Conservation (phyloP, 1,140 invertebrate species). For the Zaprionus inermis region DNA sequence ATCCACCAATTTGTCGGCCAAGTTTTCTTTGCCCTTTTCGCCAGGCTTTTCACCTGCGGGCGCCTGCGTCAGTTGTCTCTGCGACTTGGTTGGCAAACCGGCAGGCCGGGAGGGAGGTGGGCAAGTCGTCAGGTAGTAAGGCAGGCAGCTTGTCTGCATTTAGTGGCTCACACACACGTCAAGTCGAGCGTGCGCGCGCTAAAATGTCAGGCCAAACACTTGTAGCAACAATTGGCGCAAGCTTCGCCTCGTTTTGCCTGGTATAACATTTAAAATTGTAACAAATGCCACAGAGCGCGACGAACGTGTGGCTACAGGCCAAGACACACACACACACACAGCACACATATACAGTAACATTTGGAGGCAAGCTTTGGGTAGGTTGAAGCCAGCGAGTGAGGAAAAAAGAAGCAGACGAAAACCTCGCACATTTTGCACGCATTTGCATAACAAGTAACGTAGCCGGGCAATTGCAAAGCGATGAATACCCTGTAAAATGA, state of each 20-base stretch:
- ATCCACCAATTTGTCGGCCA: conserved; percentile 70
- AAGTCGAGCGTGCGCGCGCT: conserved; percentile 46
- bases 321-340: conserved; percentile 38
- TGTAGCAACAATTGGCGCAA: conserved; percentile 79
- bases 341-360: conserved; percentile 23
- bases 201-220: conserved; percentile 80
- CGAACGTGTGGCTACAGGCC: conserved; percentile 77
- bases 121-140: neutral
- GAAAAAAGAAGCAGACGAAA: conserved; percentile 43
- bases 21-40: conserved; percentile 47
- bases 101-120: no score
- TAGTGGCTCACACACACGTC: conserved; percentile 30
- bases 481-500: conserved; percentile 43
- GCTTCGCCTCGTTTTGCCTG: conserved; percentile 72
- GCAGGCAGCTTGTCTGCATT: conserved; percentile 28
- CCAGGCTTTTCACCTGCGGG: conserved; percentile 17
- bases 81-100: no score
- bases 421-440: conserved; percentile 80
- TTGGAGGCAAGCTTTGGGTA: neutral
- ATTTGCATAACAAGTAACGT: conserved; percentile 76
- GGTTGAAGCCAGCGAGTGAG: neutral
- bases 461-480: conserved; percentile 9
- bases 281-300: conserved; percentile 77
- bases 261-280: conserved; percentile 82
- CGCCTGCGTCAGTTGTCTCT: neutral